Percentiles rank a stretch among this genome's conserved stretches.
Evolutionary conservation across 2,888 invertebrate species (phyloP).

Genomic region (Coenonympha glycerion): DNA sequence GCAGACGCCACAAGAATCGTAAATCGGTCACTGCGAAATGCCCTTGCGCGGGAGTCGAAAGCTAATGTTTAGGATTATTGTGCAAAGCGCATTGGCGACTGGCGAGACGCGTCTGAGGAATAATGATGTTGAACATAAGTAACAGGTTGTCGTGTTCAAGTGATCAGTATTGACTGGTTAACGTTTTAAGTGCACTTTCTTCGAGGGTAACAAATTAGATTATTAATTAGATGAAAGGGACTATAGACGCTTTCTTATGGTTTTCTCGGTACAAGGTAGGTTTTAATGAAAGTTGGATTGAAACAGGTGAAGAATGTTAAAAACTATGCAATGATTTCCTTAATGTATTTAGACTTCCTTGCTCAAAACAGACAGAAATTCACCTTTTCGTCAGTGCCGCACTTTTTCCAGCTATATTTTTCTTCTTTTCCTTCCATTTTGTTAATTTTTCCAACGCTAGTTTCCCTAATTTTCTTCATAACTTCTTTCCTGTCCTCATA

Average conservation of each 20-base stretch:
- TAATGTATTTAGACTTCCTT: too few species aligned
- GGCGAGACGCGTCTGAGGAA: conserved; percentile 51
- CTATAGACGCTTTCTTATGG: neutral
- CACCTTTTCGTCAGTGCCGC: too few species aligned
- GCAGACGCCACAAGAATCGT: conserved; percentile 40
- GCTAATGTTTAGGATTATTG: conserved; percentile 52
- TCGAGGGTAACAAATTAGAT: conserved; percentile 2
- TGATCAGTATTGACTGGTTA: neutral
- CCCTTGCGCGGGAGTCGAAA: conserved; percentile 60
- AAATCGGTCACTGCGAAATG: conserved; percentile 41
- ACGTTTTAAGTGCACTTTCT: conserved; percentile 15
- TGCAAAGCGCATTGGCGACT: conserved; percentile 54
- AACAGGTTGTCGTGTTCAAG: conserved; percentile 18
- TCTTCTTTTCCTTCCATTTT: too few species aligned
- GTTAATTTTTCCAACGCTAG: too few species aligned
- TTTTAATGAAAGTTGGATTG: too few species aligned
- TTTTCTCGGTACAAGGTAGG: conserved; percentile 1
- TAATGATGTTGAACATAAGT: conserved; percentile 27
- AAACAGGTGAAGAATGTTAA: too few species aligned
- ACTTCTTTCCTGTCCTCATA: too few species aligned
- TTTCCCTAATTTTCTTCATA: too few species aligned
- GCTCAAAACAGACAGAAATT: too few species aligned
- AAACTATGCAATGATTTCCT: too few species aligned
- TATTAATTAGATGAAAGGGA: conserved; percentile 5
- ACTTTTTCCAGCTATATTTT: too few species aligned